Evolutionary conservation across 2,113 vertebrate genomes (phyloP), one percentile per base, ranked within the genome.

Genomic region (Amazona vittata): DNA sequence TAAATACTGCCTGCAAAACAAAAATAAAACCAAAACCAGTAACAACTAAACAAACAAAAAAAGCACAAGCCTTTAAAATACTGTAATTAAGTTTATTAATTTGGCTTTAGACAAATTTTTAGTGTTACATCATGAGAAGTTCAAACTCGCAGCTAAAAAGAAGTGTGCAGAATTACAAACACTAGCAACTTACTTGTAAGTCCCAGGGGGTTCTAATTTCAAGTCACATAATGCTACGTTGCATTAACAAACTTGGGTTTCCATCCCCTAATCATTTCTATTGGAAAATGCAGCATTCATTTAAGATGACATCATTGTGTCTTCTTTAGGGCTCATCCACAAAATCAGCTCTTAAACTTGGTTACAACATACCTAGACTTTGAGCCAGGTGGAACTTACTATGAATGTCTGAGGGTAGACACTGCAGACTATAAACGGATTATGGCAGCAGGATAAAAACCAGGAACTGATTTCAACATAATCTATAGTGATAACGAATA

Each of bases 1-100:
- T 98, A 73, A 99, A 98, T 52, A 99, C 97, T 83, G 98, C 98
- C 99, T 99, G 12, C 47, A 89, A 83, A 94, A 93, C 84, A 80
- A 95, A 93, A 19, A 12, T 11, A 29, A 29, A 9, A 5, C 19
- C 31, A n/a, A n/a, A 11, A 5, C 19, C 55, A 57, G 20, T 31
- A 57, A 57, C 33, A 57, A 57, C 12, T 22, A 49, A 49, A 11
- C 53, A 93, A 17, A 12, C 11, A 33, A 24, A 11, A 6, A 82
- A 47, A 33, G 7, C 24, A 35, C 14, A 60, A 25, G 14, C 47
- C 13, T 43, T 20, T 53, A 20, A 81, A 64, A 82, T 20, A 15
- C 21, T 53, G 12, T 52, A 33, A 83, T 16, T 52, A 31, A 69
- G 17, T 8, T 37, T 24, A 62, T 28, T 49, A 31, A 21, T 44